Evolutionary conservation across 2,113 vertebrate species (phyloP), one percentile per base, ranked within the genome.

Genomic region (Pteruthius melanotis): DNA sequence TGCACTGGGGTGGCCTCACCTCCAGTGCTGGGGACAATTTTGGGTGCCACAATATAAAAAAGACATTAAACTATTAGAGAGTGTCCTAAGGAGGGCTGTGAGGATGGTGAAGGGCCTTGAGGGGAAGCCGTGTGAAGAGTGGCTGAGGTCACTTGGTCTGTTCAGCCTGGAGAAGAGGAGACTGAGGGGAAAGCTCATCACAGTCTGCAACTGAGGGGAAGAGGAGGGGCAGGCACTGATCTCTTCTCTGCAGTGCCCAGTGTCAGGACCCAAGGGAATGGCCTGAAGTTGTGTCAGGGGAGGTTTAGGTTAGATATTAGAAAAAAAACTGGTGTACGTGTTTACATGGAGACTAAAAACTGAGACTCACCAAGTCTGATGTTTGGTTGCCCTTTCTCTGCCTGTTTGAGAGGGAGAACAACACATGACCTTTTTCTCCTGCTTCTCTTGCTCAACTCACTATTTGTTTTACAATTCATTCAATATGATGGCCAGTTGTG

Each of bases 91-190:
- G 17, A 52, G 26, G 1, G 35, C 28, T 4, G 4, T 22, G 13
- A 27, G 15, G 26, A 37, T 52, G 26, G 12, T 22, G 45, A 37
- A 35, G 45, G 27, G 0, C 22, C 6, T 37, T 33, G 33, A 77
- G 11, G 17, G 5, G 17, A 68, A 52, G 17, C 7, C 0, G 0
- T 21, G 5, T 37, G 31, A 59, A 44, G 37, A 66, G 17, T 0
- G 0, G 4, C 52, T 50, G 37, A 68, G 37, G 45, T 1, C 31
- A 44, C 21, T 52, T 18, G 21, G 31, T 2, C 37, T 37, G 72
- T 37, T 37, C 53, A 86, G 63, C 9, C 27, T 33, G 33, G 33
- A 76, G 31, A 13, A 86, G 27, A 37, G 31, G 13, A 86, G 33
- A 37, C 31, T 19, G 9, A 23, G 12, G 33, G 18, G 33, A 52